Conservation (phyloP, 2,888 invertebrate genomes). For the Dryadula phaetusa region DNA sequence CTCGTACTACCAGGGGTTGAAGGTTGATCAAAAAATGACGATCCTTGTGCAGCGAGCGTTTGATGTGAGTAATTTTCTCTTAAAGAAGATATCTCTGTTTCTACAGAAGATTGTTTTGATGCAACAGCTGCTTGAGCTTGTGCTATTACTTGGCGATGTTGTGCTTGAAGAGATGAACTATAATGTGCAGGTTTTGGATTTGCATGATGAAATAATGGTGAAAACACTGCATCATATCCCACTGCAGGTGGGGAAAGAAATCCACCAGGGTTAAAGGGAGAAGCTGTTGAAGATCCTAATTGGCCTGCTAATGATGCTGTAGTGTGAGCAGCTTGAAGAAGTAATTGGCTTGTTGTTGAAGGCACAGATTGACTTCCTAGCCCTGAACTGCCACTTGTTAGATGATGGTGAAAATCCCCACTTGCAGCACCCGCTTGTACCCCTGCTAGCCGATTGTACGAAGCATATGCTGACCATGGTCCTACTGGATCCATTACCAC, state of each 20-base stretch:
- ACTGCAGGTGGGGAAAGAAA: conserved; percentile 91
- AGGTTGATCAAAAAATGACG: conserved; percentile 88
- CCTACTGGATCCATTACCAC: conserved; percentile 94
- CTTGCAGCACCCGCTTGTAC: conserved; percentile 88
- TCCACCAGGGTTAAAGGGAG: conserved; percentile 88
- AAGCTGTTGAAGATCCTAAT: conserved; percentile 85
- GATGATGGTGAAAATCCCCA: conserved; percentile 88
- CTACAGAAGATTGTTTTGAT: conserved; percentile 82
- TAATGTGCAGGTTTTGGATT: conserved; percentile 90
- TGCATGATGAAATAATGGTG: conserved; percentile 92
- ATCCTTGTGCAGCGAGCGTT: conserved; percentile 83
- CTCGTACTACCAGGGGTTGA: conserved; percentile 78
- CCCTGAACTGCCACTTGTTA: conserved; percentile 84
- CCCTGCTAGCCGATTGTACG: conserved; percentile 92
- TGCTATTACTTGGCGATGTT: conserved; percentile 88
- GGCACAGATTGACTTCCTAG: conserved; percentile 83
- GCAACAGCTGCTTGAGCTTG: conserved; percentile 83
- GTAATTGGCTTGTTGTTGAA: conserved; percentile 87
- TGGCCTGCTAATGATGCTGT: conserved; percentile 86
- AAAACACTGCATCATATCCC: conserved; percentile 92
- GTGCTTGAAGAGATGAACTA: conserved; percentile 86
- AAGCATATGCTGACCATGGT: conserved; percentile 93
- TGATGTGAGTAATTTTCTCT: conserved; percentile 86
- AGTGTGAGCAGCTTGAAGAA: conserved; percentile 87
- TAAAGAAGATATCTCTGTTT: conserved; percentile 83